Conservation (phyloP, 2,113 vertebrate genomes). For the Scytalopus superciliaris region DNA sequence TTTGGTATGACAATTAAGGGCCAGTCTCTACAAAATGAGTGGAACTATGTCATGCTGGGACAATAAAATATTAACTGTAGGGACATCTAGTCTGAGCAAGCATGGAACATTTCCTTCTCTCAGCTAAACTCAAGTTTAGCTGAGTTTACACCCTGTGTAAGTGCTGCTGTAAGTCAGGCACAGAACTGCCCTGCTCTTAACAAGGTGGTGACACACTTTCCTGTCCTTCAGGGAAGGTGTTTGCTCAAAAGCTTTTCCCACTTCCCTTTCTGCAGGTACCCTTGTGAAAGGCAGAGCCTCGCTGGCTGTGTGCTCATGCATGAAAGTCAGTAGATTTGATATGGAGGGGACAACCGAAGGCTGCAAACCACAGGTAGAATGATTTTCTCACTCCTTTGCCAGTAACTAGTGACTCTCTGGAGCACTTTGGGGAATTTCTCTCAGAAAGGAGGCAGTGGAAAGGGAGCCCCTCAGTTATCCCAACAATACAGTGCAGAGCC, state of each 20-base stretch:
- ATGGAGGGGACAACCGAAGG: neutral
- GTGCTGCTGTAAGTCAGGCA: neutral
- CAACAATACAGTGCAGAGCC: neutral
- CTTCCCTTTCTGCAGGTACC: neutral
- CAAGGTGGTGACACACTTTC: neutral
- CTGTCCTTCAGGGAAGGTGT: neutral
- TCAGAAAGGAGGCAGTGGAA: too few relatives aligned
- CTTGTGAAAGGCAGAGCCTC: neutral
- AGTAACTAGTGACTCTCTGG: accelerated
- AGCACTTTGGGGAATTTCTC: neutral
- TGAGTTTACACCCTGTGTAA: neutral
- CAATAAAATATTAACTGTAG: neutral
- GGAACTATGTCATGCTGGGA: neutral
- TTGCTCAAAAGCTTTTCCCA: neutral
- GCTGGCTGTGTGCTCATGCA: neutral
- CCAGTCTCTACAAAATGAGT: neutral
- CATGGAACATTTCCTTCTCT: neutral
- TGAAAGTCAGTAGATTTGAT: neutral
- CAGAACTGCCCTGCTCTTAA: accelerated
- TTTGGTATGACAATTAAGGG: accelerated
- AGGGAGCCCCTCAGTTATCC: neutral
- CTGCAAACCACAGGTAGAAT: neutral
- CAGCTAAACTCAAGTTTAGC: neutral
- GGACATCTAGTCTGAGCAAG: neutral
- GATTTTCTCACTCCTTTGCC: neutral